Evolutionary conservation across 2,113 vertebrate genomes (phyloP).

Genomic region (Myiozetetes cayanensis): DNA sequence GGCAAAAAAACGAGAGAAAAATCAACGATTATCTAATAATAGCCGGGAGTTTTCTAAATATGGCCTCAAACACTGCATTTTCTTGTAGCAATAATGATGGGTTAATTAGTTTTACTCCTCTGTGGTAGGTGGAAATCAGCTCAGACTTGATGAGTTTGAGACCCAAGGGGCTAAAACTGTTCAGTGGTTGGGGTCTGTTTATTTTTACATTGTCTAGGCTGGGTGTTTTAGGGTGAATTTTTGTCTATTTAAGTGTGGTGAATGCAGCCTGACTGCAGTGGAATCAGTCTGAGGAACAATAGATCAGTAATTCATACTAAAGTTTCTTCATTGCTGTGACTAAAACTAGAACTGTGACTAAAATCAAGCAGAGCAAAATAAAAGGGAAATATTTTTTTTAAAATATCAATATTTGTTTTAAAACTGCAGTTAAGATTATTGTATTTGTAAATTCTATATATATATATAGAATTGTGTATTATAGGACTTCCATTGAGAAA

Average conservation of each 20-base stretch:
- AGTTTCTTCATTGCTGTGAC: neutral
- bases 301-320: neutral
- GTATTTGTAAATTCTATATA: neutral
- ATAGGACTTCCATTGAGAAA: neutral
- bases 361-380: neutral
- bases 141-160: neutral
- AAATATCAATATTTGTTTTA: neutral
- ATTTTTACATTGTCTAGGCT: neutral
- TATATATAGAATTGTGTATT: neutral
- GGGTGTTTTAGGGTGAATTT: neutral
- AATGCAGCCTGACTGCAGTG: neutral
- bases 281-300: neutral
- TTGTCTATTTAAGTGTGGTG: neutral
- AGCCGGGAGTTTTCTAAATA: neutral
- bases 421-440: neutral
- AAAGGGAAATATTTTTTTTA: neutral
- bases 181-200: neutral
- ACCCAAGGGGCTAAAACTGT: neutral
- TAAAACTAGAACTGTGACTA: neutral
- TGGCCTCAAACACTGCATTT: neutral
- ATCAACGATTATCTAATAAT: neutral
- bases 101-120: neutral
- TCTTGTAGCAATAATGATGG: neutral
- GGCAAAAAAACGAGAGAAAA: neutral
- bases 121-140: neutral